Percentiles rank a stretch among this genome's conserved stretches.
phyloP scores from a whole-genome alignment of 1,140 invertebrate species.

The Bradysia coprophila region DNA sequence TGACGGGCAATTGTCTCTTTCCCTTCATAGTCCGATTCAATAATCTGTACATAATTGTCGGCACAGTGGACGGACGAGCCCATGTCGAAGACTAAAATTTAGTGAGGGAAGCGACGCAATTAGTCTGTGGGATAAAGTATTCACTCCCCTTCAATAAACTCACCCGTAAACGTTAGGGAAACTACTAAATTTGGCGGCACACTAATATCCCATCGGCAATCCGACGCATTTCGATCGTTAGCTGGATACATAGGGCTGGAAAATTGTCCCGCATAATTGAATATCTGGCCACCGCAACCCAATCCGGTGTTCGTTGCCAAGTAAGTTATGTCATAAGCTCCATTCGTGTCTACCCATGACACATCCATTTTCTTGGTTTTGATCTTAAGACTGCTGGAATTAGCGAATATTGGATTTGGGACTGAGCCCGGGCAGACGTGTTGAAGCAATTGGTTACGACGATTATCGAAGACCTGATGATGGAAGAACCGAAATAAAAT shows the following conservation, averaged over 20 bases:
- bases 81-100: constrained; percentile 34
- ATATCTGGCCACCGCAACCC: constrained; percentile 64
- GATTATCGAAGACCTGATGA: constrained; percentile 30
- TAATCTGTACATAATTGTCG: constrained; percentile 39
- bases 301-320: constrained; percentile 37
- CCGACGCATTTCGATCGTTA: constrained; percentile 33
- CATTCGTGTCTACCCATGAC: constrained; percentile 7
- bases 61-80: constrained; percentile 33
- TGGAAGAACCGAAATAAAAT: constrained; percentile 11
- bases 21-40: constrained; percentile 21
- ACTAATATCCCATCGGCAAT: constrained; percentile 50
- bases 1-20: constrained; percentile 15
- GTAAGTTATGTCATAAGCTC: constrained; percentile 40
- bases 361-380: constrained; percentile 13
- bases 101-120: no score
- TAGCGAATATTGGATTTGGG: constrained; percentile 40
- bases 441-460: constrained; percentile 22
- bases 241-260: constrained; percentile 60
- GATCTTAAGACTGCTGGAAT: constrained; percentile 34
- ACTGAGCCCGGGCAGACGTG: constrained; percentile 23
- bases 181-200: constrained; percentile 40
- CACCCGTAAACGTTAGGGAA: constrained; percentile 32
- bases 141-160: no score
- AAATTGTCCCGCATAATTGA: constrained; percentile 48
- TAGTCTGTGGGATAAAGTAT: constrained; percentile 2